Evolutionary conservation across 2,797 vertebrate genomes (phyloP).

Genomic region (Manis javanica): DNA sequence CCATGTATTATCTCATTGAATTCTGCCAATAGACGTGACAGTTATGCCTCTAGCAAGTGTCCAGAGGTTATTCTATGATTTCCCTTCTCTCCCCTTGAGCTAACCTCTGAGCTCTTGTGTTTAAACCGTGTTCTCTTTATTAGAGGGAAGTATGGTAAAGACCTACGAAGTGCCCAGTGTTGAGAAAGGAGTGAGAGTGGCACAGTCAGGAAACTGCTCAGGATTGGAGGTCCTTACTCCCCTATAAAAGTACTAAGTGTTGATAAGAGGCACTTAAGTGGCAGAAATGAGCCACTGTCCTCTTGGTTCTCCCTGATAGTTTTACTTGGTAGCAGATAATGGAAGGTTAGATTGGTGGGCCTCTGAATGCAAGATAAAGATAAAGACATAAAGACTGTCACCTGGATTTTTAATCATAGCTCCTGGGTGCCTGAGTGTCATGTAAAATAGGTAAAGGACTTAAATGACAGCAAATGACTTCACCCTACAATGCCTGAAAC

Average conservation of each 20-base stretch:
- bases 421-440: not conserved
- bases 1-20: constrained; percentile 5
- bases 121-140: constrained; percentile 72
- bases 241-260: constrained; percentile 44
- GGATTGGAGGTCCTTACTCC: constrained; percentile 32
- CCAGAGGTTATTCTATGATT: constrained; percentile 4
- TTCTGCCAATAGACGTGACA: not conserved
- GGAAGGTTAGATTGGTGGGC: not conserved
- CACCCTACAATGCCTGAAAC: not conserved
- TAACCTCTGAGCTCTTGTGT: not conserved
- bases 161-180: constrained; percentile 74
- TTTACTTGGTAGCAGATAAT: not conserved
- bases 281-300: not conserved
- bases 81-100: not conserved
- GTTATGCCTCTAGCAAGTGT: not conserved
- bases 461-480: not conserved
- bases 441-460: constrained; percentile 20
- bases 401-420: not conserved
- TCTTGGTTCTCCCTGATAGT: constrained; percentile 27
- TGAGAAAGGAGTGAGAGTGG: constrained; percentile 54
- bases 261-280: constrained; percentile 36
- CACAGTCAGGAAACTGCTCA: constrained; percentile 19
- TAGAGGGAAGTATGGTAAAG: constrained; percentile 65
- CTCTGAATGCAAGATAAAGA: not conserved
- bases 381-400: not conserved